Evolutionary conservation across 2,113 vertebrate species (phyloP).

Genomic region (Archocentrus centrarchus): DNA sequence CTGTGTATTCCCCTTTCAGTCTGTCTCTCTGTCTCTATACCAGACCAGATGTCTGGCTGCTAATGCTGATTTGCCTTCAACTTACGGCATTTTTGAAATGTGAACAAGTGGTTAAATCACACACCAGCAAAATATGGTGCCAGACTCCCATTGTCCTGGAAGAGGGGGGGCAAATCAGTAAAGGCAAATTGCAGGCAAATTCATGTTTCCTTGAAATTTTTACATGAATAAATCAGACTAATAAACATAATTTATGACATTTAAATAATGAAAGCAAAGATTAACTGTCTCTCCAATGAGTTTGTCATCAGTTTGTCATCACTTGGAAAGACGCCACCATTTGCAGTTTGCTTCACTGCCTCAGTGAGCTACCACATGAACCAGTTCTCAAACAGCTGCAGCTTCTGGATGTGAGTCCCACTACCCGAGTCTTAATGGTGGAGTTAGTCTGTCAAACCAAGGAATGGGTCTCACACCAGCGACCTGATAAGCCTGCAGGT

Average conservation of each 20-base stretch:
- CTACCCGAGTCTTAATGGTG: not conserved
- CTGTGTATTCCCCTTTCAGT: not conserved
- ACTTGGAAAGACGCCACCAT: not conserved
- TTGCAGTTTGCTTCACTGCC: not conserved
- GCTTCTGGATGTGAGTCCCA: not conserved
- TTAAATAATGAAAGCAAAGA: rapidly evolving
- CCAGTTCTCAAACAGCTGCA: not conserved
- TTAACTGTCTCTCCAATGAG: not conserved
- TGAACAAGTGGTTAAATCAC: not conserved
- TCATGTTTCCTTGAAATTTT: not conserved
- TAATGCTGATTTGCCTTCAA: not conserved
- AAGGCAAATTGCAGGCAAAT: no score
- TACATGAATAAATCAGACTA: not conserved
- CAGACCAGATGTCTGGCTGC: not conserved
- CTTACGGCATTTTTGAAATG: not conserved
- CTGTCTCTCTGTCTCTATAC: not conserved
- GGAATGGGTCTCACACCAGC: not conserved
- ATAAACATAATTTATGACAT: not conserved
- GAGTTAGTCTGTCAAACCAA: not conserved
- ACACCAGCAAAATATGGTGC: no score
- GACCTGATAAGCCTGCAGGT: not conserved
- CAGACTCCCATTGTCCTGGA: no score
- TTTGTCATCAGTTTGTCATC: not conserved
- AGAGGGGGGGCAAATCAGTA: no score
- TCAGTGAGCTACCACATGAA: rapidly evolving